These are phyloP conservation scores for Orussus abietinus DNA, from an alignment of 1,140 invertebrate species.

Conservation along the genomic window DNA sequence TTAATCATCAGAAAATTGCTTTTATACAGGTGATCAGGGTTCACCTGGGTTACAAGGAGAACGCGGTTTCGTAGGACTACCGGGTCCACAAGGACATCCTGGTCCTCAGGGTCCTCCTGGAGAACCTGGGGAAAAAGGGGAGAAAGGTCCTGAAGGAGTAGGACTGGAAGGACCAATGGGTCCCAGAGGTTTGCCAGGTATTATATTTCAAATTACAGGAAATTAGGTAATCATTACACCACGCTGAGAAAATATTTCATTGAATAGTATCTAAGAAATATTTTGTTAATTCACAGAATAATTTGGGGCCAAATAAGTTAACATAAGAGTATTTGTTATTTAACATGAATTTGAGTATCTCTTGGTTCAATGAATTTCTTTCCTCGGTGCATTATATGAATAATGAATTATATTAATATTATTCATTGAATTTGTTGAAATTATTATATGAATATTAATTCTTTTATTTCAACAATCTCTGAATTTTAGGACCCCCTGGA, in stretches of 20 bases:
- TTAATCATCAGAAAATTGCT: neutral
- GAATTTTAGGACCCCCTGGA: constrained; percentile 56
- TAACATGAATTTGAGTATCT: too few species aligned
- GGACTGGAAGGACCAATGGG: constrained; percentile 68
- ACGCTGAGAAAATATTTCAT: too few species aligned
- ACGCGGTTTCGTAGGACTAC: constrained; percentile 64
- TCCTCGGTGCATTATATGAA: too few species aligned
- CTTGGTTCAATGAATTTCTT: too few species aligned
- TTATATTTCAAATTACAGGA: too few species aligned
- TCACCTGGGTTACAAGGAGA: constrained; percentile 53
- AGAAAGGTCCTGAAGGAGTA: constrained; percentile 64
- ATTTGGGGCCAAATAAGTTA: too few species aligned
- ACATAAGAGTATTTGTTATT: too few species aligned
- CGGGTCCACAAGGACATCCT: constrained; percentile 57
- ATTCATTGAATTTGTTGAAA: neutral
- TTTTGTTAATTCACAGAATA: too few species aligned
- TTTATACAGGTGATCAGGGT: constrained; percentile 52
- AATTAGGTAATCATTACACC: too few species aligned
- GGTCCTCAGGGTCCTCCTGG: constrained; percentile 60
- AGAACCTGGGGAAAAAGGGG: constrained; percentile 69
- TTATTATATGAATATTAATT: constrained; percentile 13
- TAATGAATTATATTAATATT: too few species aligned
- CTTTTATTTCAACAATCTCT: constrained; percentile 12
- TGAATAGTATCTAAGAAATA: too few species aligned
- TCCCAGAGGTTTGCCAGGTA: constrained; percentile 62